Evolutionary conservation across 2,113 vertebrate genomes (phyloP).

Genomic region (Notothenia coriiceps): DNA sequence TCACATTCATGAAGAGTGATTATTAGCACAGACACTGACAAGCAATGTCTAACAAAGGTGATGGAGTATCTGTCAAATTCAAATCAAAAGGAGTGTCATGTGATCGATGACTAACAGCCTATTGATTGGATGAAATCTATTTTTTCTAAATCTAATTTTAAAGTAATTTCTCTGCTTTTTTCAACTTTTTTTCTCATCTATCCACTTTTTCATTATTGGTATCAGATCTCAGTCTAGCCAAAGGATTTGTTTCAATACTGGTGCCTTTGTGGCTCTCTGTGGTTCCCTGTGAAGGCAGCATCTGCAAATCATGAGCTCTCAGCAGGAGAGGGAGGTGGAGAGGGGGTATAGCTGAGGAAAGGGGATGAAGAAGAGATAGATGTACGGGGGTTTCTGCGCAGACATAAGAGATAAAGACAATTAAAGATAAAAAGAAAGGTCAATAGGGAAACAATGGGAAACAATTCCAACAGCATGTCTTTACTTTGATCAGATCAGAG

Average conservation of each 20-base stretch:
- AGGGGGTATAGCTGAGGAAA: neutral
- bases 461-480: neutral
- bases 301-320: constrained; percentile 22
- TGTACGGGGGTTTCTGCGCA: constrained; percentile 8
- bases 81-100: constrained; percentile 31
- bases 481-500: neutral
- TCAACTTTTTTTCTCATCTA: neutral
- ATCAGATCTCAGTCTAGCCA: constrained; percentile 5
- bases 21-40: constrained; percentile 51
- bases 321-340: constrained; percentile 13
- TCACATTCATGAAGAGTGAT: constrained; percentile 49
- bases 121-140: constrained; percentile 1
- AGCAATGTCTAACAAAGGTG: constrained; percentile 49
- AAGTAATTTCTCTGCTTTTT: constrained; percentile 18
- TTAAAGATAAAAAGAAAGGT: constrained; percentile 13
- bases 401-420: constrained; percentile 12
- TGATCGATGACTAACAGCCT: constrained; percentile 49
- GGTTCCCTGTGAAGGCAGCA: constrained; percentile 10
- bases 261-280: constrained; percentile 15
- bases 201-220: constrained; percentile 3
- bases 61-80: constrained; percentile 22
- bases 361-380: neutral
- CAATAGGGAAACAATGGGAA: constrained; percentile 12
- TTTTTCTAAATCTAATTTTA: neutral
- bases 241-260: constrained; percentile 17